Conservation (phyloP, 2,888 invertebrate genomes). For the Vanessa cardui region DNA sequence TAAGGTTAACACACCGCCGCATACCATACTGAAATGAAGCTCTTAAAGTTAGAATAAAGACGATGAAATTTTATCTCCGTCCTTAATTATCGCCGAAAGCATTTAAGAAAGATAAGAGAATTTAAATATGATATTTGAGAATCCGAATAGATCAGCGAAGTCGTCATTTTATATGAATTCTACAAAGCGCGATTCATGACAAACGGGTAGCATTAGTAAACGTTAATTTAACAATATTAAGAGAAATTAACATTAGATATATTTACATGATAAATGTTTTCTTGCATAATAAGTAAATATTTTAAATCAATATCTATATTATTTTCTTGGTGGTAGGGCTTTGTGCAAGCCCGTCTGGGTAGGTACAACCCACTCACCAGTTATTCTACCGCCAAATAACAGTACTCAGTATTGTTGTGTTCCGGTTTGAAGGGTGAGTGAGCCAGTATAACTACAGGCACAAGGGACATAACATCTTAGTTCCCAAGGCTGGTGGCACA, state of each 20-base stretch:
- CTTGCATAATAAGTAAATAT: no score
- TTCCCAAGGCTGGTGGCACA: no score
- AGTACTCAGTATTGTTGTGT: no score
- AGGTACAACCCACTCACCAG: no score
- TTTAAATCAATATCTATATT: no score
- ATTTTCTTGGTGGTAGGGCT: no score
- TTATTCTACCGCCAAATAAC: no score
- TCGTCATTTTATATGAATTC: constrained; percentile 39
- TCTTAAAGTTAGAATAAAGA: constrained; percentile 2
- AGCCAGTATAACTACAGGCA: no score
- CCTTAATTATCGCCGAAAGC: constrained; percentile 17
- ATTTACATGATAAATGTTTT: background rate
- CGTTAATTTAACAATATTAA: background rate
- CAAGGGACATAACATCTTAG: no score
- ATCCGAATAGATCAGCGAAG: constrained; percentile 27
- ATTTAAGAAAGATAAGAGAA: constrained; percentile 31
- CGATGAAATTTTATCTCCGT: constrained; percentile 13
- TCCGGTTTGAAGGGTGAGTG: no score
- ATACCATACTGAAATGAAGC: background rate
- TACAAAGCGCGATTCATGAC: constrained; percentile 22
- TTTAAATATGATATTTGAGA: constrained; percentile 34
- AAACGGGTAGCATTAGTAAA: constrained; percentile 21
- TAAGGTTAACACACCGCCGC: no score
- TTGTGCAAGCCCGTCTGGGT: no score
- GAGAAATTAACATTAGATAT: background rate